A percentile compares a stretch with the other conserved stretches of the same genome.
phyloP scores from a whole-genome alignment of 2,888 invertebrate species.

The Campoplex capitator region DNA sequence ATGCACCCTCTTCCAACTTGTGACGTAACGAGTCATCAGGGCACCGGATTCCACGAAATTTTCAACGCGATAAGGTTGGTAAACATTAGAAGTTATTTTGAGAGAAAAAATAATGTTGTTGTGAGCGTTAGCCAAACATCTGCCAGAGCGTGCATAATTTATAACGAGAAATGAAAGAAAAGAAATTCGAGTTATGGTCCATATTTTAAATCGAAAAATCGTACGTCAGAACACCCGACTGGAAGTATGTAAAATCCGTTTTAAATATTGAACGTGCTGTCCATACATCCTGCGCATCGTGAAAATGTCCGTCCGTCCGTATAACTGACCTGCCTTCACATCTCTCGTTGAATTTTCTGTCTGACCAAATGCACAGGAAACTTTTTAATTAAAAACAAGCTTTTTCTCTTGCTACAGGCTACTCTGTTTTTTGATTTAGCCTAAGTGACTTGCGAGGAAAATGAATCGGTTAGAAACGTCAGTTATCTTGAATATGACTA shows the following conservation, averaged over 20 bases:
- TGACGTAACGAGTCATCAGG: conserved; percentile 82
- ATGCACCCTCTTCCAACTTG: conserved; percentile 86
- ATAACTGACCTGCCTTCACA: conserved; percentile 26
- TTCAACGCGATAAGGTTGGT: conserved; percentile 82
- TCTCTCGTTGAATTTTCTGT: conserved; percentile 36
- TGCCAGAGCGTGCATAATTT: neutral
- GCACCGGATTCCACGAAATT: conserved; percentile 85
- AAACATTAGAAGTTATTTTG: neutral
- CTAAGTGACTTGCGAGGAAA: conserved; percentile 10
- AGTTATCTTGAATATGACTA: neutral
- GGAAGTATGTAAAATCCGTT: conserved; percentile 48
- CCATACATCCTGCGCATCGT: conserved; percentile 33
- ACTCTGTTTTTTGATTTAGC: conserved; percentile 15
- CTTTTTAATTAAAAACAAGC: conserved; percentile 75
- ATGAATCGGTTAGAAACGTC: neutral
- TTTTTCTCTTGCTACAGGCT: conserved; percentile 37
- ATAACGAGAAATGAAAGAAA: neutral
- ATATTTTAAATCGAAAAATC: conserved; percentile 6
- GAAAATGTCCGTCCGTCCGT: conserved; percentile 33
- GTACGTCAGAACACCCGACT: conserved; percentile 27
- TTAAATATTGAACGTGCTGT: conserved; percentile 55
- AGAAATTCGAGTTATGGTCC: conserved; percentile 15
- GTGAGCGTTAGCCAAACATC: neutral
- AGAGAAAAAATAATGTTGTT: neutral
- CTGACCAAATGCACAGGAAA: conserved; percentile 48